Evolutionary conservation across 2,113 vertebrate genomes (phyloP).

Genomic region (Muntiacus reevesi): DNA sequence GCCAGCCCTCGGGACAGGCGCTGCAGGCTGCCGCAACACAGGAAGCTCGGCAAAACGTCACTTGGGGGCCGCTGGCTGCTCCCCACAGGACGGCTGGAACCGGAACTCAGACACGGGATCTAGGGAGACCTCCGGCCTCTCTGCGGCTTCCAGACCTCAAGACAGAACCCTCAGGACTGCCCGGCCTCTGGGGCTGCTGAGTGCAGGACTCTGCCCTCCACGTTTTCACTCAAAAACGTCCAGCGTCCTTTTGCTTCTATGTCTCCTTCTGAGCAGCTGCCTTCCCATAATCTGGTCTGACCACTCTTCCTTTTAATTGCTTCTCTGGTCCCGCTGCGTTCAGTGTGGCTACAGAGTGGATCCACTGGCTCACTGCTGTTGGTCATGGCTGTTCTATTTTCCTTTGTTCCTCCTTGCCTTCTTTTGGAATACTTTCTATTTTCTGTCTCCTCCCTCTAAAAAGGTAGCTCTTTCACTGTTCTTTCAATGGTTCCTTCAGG

Average conservation of each 20-base stretch:
- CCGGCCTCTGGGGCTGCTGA: neutral
- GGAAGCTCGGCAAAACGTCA: neutral
- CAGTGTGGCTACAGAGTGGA: neutral
- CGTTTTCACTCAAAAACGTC: accelerated
- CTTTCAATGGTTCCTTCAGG: neutral
- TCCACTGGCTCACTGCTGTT: neutral
- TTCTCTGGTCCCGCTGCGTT: too few relatives aligned
- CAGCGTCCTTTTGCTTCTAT: neutral
- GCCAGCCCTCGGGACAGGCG: too few relatives aligned
- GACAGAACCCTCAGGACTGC: neutral
- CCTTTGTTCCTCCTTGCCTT: neutral
- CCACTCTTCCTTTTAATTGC: neutral
- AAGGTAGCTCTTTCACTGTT: neutral
- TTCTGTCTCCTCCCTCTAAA: neutral
- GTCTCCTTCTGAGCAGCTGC: neutral
- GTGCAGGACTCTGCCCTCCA: neutral
- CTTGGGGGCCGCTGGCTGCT: neutral
- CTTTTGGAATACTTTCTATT: neutral
- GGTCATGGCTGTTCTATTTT: neutral
- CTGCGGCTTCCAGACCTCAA: neutral
- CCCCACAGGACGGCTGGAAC: too few relatives aligned
- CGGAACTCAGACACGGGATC: neutral
- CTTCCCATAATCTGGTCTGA: neutral
- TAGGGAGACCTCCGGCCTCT: too few relatives aligned
- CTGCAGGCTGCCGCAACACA: neutral